A percentile compares a stretch with the other conserved stretches of the same genome.
phyloP scores from a whole-genome alignment of 2,113 vertebrate species.

The Otocyon megalotis region DNA sequence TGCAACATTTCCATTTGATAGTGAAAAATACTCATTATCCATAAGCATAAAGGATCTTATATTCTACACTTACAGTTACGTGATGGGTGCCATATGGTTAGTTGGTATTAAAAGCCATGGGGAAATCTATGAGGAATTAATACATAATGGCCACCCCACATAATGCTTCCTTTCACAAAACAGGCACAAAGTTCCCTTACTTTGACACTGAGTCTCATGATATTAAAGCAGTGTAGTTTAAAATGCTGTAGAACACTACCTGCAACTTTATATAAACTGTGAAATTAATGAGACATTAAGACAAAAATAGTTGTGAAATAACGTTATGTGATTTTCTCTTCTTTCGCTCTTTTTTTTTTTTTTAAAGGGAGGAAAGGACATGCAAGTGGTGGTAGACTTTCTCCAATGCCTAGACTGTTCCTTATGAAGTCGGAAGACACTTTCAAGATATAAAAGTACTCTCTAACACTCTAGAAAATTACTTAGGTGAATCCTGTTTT shows the following conservation, averaged over 20 bases:
- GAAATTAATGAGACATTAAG: conserved; percentile 29
- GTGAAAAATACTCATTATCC: not conserved
- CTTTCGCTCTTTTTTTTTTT: not conserved
- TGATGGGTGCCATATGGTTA: not conserved
- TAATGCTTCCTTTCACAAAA: not conserved
- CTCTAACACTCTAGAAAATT: not conserved
- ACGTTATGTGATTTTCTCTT: not conserved
- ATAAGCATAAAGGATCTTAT: not conserved
- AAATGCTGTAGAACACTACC: not conserved
- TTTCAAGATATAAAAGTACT: conserved; percentile 23
- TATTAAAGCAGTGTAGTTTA: not conserved
- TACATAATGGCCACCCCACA: no score
- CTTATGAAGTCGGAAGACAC: not conserved
- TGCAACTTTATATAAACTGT: conserved; percentile 9
- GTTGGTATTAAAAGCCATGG: not conserved
- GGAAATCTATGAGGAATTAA: not conserved
- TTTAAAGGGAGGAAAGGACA: not conserved
- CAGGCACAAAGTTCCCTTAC: not conserved
- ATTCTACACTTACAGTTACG: not conserved
- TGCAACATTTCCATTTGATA: not conserved
- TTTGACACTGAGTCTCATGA: not conserved
- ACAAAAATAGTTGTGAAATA: not conserved
- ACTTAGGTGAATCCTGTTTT: conserved; percentile 46
- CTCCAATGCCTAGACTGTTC: not conserved
- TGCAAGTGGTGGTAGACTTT: not conserved